Conservation (phyloP, 2,888 invertebrate species). For the Drosophila anomalata region DNA sequence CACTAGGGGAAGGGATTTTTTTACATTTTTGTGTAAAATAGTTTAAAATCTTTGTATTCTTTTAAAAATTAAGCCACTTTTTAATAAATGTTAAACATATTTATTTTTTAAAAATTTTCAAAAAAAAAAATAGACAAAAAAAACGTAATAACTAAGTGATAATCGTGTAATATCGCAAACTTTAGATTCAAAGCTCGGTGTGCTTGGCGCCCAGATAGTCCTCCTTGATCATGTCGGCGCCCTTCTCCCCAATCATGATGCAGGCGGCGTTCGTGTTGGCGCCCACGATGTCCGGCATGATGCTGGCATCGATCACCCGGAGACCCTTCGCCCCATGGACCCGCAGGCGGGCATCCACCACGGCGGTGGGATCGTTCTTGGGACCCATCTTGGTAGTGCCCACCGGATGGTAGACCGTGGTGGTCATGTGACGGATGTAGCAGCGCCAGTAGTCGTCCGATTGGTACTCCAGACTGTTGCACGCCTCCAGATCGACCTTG, state of each 20-base stretch:
- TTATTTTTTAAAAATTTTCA: conserved; percentile 9
- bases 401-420: conserved; percentile 91
- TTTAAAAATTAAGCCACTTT: too few relatives aligned
- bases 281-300: conserved; percentile 87
- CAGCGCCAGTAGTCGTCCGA: conserved; percentile 95
- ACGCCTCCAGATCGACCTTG: conserved; percentile 91
- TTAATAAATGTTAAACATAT: background rate
- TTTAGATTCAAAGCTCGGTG: conserved; percentile 49
- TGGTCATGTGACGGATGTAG: conserved; percentile 90
- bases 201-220: conserved; percentile 68
- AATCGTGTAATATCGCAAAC: conserved; percentile 19
- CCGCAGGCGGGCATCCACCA: conserved; percentile 86
- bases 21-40: background rate
- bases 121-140: conserved; percentile 24
- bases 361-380: conserved; percentile 83
- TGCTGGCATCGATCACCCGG: conserved; percentile 87
- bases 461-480: conserved; percentile 88
- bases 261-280: conserved; percentile 87
- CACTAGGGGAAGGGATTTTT: background rate
- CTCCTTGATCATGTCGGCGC: conserved; percentile 87
- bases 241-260: conserved; percentile 88
- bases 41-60: background rate
- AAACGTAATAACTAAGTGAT: conserved; percentile 5
- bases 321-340: conserved; percentile 85
- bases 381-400: conserved; percentile 88